phyloP scores from a whole-genome alignment of 2,888 invertebrate species.

The Caenorhabditis afra region DNA sequence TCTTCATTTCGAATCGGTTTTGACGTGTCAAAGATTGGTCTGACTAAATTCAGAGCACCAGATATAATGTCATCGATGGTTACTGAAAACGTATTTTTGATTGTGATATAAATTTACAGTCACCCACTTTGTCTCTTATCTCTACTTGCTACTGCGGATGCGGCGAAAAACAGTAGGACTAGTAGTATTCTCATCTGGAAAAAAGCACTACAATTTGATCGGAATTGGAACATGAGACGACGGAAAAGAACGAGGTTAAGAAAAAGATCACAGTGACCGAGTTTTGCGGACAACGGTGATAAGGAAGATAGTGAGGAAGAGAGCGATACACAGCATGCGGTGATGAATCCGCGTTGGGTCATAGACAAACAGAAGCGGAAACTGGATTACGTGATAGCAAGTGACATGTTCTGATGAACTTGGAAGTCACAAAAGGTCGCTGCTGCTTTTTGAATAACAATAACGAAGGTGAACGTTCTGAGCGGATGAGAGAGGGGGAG shows the following conservation, averaged over 20 bases:
- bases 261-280: slow-evolving; percentile 45
- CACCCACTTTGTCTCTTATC: slow-evolving; percentile 46
- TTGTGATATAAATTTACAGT: too few relatives aligned
- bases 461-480: slow-evolving; percentile 45
- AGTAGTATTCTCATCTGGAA: slow-evolving; percentile 35
- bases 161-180: slow-evolving; percentile 21
- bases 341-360: slow-evolving; percentile 38
- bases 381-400: slow-evolving; percentile 43
- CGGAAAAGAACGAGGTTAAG: slow-evolving; percentile 30
- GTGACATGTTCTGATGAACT: slow-evolving; percentile 46
- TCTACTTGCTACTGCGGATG: slow-evolving; percentile 12
- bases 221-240: slow-evolving; percentile 9
- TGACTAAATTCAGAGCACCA: slow-evolving; percentile 73
- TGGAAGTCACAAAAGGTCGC: slow-evolving; percentile 9
- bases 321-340: slow-evolving; percentile 2
- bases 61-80: slow-evolving; percentile 77
- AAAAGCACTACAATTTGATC: slow-evolving; percentile 4
- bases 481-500: slow-evolving; percentile 12
- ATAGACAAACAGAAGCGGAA: slow-evolving; percentile 39
- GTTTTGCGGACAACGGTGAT: neutral
- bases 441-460: slow-evolving; percentile 22
- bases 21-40: slow-evolving; percentile 77
- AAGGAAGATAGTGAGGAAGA: neutral
- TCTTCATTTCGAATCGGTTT: slow-evolving; percentile 70
- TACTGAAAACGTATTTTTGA: too few relatives aligned